These are phyloP conservation scores for Neuroscelio doddi DNA, from an alignment of 2,888 invertebrate species.

Conservation along the genomic window DNA sequence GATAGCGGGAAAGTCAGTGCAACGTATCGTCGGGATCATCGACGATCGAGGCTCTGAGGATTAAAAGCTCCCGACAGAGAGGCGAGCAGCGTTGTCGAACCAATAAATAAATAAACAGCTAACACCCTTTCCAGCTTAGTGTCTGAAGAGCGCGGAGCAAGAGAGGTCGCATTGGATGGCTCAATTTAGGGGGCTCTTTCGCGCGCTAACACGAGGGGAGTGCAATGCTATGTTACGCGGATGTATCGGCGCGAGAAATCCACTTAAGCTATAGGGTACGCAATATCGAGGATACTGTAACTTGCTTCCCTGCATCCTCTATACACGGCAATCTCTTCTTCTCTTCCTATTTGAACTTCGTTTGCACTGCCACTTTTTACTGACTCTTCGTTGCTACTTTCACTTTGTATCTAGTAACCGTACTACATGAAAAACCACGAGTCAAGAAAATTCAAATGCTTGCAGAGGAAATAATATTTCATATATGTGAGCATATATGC, in stretches of 20 bases:
- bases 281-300: constrained; percentile 39
- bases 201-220: constrained; percentile 62
- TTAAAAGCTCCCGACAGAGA: constrained; percentile 34
- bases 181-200: constrained; percentile 63
- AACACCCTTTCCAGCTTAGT: constrained; percentile 53
- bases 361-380: constrained; percentile 35
- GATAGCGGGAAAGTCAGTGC: neutral
- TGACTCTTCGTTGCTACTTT: constrained; percentile 23
- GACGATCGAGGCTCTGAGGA: no score
- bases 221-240: constrained; percentile 65
- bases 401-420: constrained; percentile 16
- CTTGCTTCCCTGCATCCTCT: constrained; percentile 24
- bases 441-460: no score
- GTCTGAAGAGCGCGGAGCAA: constrained; percentile 28
- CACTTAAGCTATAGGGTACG: constrained; percentile 60
- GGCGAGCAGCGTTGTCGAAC: constrained; percentile 33
- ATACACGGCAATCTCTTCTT: constrained; percentile 21
- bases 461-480: no score
- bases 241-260: constrained; percentile 66
- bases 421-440: no score
- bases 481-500: no score
- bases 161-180: constrained; percentile 50
- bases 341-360: constrained; percentile 26
- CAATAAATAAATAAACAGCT: constrained; percentile 56
- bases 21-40: neutral